Conservation (phyloP, 2,113 vertebrate genomes). For the Pangasianodon gigas region DNA sequence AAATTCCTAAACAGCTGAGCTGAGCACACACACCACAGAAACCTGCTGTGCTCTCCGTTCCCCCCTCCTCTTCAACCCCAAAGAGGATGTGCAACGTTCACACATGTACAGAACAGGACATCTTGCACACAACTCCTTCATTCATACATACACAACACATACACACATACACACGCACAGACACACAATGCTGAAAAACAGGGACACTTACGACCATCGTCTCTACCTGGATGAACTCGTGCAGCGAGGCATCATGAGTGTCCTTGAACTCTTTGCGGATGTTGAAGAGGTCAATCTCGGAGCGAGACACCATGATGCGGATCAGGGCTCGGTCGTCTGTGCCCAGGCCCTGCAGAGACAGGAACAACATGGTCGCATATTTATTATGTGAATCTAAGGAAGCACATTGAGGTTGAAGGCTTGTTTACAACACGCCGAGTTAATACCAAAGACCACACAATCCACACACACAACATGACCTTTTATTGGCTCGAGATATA, state of each 20-base stretch:
- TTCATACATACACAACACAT: slow-evolving; percentile 21
- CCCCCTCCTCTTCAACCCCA: slow-evolving; percentile 57
- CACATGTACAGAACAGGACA: slow-evolving; percentile 37
- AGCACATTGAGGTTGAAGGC: slow-evolving; percentile 1
- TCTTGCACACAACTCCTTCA: slow-evolving; percentile 32
- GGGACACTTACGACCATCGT: slow-evolving; percentile 73
- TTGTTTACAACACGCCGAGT: neutral
- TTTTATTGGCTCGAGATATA: neutral
- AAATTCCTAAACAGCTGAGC: slow-evolving; percentile 81
- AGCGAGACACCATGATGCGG: slow-evolving; percentile 92
- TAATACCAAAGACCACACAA: neutral
- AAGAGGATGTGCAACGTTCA: slow-evolving; percentile 62
- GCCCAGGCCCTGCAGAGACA: slow-evolving; percentile 81
- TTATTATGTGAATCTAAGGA: neutral
- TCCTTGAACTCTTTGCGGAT: slow-evolving; percentile 91
- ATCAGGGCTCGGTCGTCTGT: slow-evolving; percentile 93
- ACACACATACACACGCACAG: slow-evolving; percentile 2
- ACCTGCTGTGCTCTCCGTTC: slow-evolving; percentile 61
- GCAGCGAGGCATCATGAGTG: slow-evolving; percentile 84
- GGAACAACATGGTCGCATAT: neutral
- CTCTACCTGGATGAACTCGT: slow-evolving; percentile 92
- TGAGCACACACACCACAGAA: slow-evolving; percentile 67
- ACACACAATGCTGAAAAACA: slow-evolving; percentile 54
- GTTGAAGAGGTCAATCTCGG: slow-evolving; percentile 89
- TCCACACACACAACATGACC: neutral